Conservation (phyloP, 2,888 invertebrate species). For the Sinotaia quadrata region DNA sequence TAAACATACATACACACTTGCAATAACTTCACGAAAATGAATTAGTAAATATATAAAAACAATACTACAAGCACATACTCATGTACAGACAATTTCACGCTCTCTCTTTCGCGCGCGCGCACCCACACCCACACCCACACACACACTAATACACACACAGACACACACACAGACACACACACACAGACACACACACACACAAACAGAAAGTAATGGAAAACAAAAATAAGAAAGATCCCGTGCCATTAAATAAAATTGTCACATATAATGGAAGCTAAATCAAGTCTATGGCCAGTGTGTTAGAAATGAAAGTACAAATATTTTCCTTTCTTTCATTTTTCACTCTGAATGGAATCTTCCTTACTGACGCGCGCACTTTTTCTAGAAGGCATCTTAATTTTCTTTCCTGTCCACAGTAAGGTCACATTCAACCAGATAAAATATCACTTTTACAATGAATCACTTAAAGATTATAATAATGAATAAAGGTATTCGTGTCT, state of each 20-base stretch:
- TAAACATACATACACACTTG: neutral
- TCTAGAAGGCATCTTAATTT: neutral
- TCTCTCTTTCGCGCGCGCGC: neutral
- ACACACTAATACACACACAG: constrained; percentile 3
- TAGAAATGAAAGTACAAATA: too few species aligned
- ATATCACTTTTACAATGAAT: too few species aligned
- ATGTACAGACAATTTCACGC: neutral
- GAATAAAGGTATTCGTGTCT: too few species aligned
- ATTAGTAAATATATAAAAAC: neutral
- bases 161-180: neutral
- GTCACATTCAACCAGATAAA: too few species aligned
- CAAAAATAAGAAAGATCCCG: neutral
- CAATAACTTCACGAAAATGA: neutral
- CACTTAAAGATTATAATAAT: too few species aligned
- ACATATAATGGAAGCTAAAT: too few species aligned
- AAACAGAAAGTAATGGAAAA: neutral
- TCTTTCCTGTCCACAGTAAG: too few species aligned
- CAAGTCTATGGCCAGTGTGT: too few species aligned
- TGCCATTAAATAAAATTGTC: too few species aligned
- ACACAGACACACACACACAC: neutral
- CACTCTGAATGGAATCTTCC: too few species aligned
- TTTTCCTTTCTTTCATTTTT: too few species aligned
- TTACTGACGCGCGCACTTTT: neutral
- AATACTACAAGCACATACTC: constrained; percentile 1
- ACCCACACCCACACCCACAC: constrained; percentile 3